Percentiles rank a stretch among this genome's conserved stretches.
These are phyloP conservation scores for Perccottus glenii DNA, from an alignment of 2,113 vertebrate species.

Conservation along the genomic window DNA sequence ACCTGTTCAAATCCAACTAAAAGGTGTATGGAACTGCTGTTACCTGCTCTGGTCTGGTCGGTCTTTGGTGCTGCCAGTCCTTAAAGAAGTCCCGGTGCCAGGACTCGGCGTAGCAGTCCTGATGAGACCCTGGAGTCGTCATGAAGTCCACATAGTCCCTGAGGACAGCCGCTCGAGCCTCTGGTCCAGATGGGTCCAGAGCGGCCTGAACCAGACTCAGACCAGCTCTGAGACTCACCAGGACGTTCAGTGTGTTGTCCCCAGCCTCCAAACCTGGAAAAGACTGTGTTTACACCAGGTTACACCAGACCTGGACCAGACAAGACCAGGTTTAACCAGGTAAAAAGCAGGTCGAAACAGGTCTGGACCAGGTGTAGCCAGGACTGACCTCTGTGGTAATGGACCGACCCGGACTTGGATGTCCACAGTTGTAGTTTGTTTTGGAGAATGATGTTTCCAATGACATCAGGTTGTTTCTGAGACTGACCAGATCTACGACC, in stretches of 20 bases:
- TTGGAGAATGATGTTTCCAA: constrained; percentile 74
- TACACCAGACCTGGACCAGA: not conserved
- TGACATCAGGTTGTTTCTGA: constrained; percentile 36
- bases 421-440: constrained; percentile 73
- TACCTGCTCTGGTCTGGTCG: constrained; percentile 43
- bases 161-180: constrained; percentile 59
- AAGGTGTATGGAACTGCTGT: not conserved
- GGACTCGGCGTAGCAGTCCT: constrained; percentile 76
- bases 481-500: constrained; percentile 54
- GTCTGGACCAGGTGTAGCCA: not conserved
- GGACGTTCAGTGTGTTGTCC: constrained; percentile 70
- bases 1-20: no score
- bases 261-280: constrained; percentile 67
- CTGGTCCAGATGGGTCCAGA: constrained; percentile 35
- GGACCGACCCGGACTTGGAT: constrained; percentile 37
- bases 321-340: not conserved
- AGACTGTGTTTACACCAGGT: no score
- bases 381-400: constrained; percentile 73
- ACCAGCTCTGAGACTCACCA: constrained; percentile 62
- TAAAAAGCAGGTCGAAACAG: not conserved
- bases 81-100: constrained; percentile 72
- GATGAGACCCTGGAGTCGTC: constrained; percentile 65
- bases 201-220: constrained; percentile 24
- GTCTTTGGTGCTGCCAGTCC: constrained; percentile 64
- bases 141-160: constrained; percentile 69